A percentile compares a stretch with the other conserved stretches of the same genome.
phyloP scores from a whole-genome alignment of 1,140 invertebrate genomes.

The Whitmania pigra region DNA sequence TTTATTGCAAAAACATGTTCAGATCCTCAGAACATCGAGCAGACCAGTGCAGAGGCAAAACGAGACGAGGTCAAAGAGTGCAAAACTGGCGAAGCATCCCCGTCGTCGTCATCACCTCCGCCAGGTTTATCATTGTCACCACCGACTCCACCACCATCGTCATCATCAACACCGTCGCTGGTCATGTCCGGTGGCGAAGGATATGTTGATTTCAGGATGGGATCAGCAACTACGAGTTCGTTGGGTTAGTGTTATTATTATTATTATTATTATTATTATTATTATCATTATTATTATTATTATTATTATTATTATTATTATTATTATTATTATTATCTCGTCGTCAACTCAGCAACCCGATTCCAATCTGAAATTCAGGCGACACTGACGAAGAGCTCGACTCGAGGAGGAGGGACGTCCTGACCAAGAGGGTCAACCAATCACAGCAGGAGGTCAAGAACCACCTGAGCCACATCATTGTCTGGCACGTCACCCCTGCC shows the following conservation, averaged over 20 bases:
- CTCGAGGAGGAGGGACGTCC: conserved; percentile 28
- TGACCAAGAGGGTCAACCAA: conserved; percentile 26
- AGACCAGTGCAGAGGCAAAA: neutral
- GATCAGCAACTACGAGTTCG: conserved; percentile 34
- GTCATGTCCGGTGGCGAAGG: conserved; percentile 77
- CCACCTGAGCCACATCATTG: conserved; percentile 73
- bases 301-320: neutral
- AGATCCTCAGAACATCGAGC: neutral
- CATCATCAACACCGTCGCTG: conserved; percentile 28
- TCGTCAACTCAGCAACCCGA: neutral
- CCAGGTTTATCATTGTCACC: neutral
- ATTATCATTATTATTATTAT: neutral
- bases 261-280: neutral
- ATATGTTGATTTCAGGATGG: conserved; percentile 96
- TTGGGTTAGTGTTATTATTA: too few species aligned
- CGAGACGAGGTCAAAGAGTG: neutral
- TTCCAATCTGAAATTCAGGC: conserved; percentile 27
- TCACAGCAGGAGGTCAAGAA: conserved; percentile 46
- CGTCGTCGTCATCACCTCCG: neutral
- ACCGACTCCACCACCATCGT: neutral
- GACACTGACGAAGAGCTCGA: conserved; percentile 39
- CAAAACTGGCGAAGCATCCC: neutral
- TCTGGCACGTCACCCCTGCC: conserved; percentile 62
- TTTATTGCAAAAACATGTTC: neutral
- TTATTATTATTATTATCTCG: neutral